These are phyloP conservation scores for Carassius gibelio DNA, from an alignment of 2,113 vertebrate genomes.

Conservation along the genomic window DNA sequence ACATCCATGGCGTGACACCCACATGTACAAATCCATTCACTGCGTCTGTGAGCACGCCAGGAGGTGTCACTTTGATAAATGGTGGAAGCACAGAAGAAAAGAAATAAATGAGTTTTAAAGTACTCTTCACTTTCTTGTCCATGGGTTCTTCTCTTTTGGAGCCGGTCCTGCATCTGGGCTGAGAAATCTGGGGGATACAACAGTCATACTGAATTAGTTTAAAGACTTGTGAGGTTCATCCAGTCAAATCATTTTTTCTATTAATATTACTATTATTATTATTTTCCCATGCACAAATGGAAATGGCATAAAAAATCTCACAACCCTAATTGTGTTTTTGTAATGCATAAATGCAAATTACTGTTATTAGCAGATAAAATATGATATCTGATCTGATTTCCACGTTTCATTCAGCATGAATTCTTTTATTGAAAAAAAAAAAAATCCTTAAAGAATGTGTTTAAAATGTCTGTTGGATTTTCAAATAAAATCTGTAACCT, in stretches of 20 bases:
- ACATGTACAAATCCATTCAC: background rate
- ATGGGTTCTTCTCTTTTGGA: background rate
- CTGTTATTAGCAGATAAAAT: too few relatives aligned
- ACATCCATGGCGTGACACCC: background rate
- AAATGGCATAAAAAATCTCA: background rate
- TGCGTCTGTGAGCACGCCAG: background rate
- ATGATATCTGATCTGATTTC: background rate
- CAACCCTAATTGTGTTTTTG: background rate
- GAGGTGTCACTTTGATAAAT: constrained; percentile 3
- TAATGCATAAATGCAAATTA: background rate
- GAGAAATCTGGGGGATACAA: constrained; percentile 9
- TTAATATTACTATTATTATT: background rate
- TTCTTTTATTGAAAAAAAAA: background rate
- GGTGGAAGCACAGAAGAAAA: background rate
- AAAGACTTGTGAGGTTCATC: background rate
- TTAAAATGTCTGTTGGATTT: background rate
- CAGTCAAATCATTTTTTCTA: background rate
- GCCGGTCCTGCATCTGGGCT: background rate
- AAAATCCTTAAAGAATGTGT: background rate
- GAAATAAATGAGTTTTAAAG: background rate
- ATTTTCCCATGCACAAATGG: background rate
- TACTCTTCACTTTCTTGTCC: background rate
- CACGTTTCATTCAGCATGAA: background rate
- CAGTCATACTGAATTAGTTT: background rate
- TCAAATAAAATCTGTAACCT: background rate